Conservation (phyloP, 2,113 vertebrate genomes). For the Salvator merianae region DNA sequence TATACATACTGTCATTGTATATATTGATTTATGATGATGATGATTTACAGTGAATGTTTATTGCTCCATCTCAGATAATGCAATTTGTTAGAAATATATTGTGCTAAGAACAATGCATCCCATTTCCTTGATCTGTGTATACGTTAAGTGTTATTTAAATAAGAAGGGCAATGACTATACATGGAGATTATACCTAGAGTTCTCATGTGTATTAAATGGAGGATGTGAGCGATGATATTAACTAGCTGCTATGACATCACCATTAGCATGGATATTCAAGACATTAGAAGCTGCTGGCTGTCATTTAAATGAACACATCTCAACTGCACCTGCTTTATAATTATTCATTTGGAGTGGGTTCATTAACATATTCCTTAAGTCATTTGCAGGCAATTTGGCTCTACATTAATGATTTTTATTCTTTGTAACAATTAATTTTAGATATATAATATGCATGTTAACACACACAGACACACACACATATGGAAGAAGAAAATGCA, state of each 20-base stretch:
- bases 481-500: conserved; percentile 37
- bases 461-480: conserved; percentile 55
- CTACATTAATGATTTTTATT: conserved; percentile 73
- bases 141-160: conserved; percentile 73
- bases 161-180: conserved; percentile 58
- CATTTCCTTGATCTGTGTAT: conserved; percentile 64
- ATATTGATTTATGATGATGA: conserved; percentile 20
- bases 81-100: conserved; percentile 58
- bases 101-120: conserved; percentile 55
- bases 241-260: conserved; percentile 72
- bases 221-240: conserved; percentile 64
- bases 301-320: conserved; percentile 80
- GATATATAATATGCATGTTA: conserved; percentile 60
- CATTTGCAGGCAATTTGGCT: conserved; percentile 78
- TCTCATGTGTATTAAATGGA: conserved; percentile 69
- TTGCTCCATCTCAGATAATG: conserved; percentile 43
- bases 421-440: conserved; percentile 75
- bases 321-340: conserved; percentile 80
- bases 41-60: conserved; percentile 35
- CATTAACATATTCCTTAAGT: conserved; percentile 80
- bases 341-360: conserved; percentile 76
- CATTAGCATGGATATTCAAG: conserved; percentile 76
- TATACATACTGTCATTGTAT: neutral
- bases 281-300: conserved; percentile 77
- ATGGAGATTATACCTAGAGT: conserved; percentile 59